These are phyloP conservation scores for Gasterosteus aculeatus DNA, from an alignment of 2,113 vertebrate genomes.

Conservation along the genomic window DNA sequence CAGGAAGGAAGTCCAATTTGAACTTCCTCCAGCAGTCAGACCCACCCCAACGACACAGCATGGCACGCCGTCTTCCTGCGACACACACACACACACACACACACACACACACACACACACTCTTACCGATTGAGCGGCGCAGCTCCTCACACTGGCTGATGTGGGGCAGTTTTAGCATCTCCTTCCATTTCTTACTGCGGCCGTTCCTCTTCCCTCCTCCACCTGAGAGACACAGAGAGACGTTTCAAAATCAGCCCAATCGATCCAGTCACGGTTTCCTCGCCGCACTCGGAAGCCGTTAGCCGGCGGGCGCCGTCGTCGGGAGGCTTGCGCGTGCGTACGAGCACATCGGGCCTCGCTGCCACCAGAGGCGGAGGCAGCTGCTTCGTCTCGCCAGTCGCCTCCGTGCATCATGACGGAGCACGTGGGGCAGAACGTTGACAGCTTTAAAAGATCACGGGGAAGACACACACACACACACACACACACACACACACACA, in stretches of 20 bases:
- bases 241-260: constrained; percentile 1
- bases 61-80: constrained; percentile 54
- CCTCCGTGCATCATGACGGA: constrained; percentile 61
- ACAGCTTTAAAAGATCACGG: constrained; percentile 51
- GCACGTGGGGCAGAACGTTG: constrained; percentile 60
- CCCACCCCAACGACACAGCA: constrained; percentile 67
- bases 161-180: constrained; percentile 91
- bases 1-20: constrained; percentile 80
- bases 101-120: constrained; percentile 19
- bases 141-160: constrained; percentile 88
- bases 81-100: constrained; percentile 11
- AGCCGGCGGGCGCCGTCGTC: constrained; percentile 16
- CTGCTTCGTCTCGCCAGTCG: constrained; percentile 67
- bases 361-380: constrained; percentile 60
- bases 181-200: constrained; percentile 93
- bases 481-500: not conserved
- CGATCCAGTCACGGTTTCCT: not conserved
- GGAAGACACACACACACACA: not conserved
- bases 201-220: constrained; percentile 87
- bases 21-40: constrained; percentile 71
- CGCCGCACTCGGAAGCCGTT: not conserved
- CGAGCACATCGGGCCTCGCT: constrained; percentile 39
- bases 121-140: constrained; percentile 85
- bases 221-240: constrained; percentile 75
- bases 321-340: not conserved